phyloP scores from a whole-genome alignment of 2,888 invertebrate genomes.

The Drosophila tripunctata region DNA sequence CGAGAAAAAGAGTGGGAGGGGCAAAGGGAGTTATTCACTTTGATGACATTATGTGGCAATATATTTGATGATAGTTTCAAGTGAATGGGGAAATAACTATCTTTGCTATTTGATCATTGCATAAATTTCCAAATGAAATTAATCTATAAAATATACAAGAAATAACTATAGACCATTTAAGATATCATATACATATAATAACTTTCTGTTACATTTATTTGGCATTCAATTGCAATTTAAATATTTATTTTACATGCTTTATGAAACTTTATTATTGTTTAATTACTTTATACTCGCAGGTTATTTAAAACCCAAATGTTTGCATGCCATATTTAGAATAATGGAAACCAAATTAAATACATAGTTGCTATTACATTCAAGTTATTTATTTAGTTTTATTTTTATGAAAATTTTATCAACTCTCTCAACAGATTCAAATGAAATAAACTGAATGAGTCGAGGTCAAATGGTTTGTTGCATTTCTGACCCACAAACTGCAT shows the following conservation, averaged over 20 bases:
- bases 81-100: too few species aligned
- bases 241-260: too few species aligned
- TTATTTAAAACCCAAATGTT: background rate
- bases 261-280: background rate
- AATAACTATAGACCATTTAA: too few species aligned
- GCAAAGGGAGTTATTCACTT: background rate
- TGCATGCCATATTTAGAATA: slow-evolving; percentile 3
- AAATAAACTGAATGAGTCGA: slow-evolving; percentile 18
- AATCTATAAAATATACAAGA: too few species aligned
- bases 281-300: background rate
- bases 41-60: background rate
- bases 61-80: background rate
- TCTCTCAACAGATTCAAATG: background rate
- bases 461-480: slow-evolving; percentile 21
- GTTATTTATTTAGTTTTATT: background rate
- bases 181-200: too few species aligned
- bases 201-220: too few species aligned
- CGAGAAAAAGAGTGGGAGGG: background rate
- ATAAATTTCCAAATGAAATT: too few species aligned
- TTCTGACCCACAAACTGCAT: slow-evolving; percentile 62
- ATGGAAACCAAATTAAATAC: background rate
- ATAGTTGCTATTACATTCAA: slow-evolving; percentile 3
- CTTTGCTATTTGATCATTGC: too few species aligned
- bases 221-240: background rate
- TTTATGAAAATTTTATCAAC: background rate